Conservation (phyloP, 2,888 invertebrate species). For the Ashinkailepas kermadecensis region DNA sequence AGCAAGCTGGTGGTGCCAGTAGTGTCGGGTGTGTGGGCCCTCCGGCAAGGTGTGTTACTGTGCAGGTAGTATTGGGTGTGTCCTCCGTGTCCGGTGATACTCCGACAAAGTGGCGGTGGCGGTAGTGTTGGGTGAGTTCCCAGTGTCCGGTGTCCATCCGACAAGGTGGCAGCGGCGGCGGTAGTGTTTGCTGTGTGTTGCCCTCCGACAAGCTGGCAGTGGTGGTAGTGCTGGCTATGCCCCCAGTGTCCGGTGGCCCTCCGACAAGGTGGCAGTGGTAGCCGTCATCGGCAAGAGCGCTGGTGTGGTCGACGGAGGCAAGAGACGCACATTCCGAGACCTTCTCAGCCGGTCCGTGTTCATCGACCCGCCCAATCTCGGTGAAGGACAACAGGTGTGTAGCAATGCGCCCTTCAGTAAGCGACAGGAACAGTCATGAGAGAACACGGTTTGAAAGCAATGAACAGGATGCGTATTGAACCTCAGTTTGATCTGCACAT, state of each 20-base stretch:
- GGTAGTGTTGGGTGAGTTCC: too few relatives aligned
- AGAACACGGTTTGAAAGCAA: neutral
- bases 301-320: neutral
- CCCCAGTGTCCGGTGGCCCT: neutral
- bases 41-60: too few relatives aligned
- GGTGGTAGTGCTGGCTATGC: too few relatives aligned
- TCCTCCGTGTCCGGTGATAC: too few relatives aligned
- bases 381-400: neutral
- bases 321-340: neutral
- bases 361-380: neutral
- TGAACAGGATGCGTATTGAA: neutral
- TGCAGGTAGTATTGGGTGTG: too few relatives aligned
- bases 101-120: too few relatives aligned
- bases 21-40: too few relatives aligned
- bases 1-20: too few relatives aligned
- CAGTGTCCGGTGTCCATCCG: too few relatives aligned
- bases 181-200: too few relatives aligned
- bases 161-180: too few relatives aligned
- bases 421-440: neutral
- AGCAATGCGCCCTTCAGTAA: neutral
- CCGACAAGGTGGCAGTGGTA: neutral
- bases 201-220: too few relatives aligned
- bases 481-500: neutral
- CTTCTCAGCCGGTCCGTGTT: neutral
- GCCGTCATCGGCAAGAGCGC: neutral